phyloP scores from a whole-genome alignment of 2,113 vertebrate genomes.

The Opisthocomus hoazin region DNA sequence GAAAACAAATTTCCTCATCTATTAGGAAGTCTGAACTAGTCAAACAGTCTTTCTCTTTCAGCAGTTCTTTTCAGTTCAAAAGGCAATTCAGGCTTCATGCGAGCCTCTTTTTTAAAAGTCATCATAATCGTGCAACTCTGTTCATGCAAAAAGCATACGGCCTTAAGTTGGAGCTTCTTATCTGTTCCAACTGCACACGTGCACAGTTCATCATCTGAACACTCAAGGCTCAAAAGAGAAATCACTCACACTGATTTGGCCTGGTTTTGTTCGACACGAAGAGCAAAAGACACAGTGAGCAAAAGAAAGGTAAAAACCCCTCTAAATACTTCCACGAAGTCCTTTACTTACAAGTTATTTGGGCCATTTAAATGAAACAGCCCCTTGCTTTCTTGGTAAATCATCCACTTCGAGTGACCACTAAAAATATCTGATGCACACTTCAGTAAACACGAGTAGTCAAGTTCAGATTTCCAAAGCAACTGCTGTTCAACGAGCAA shows the following conservation, averaged over 20 bases:
- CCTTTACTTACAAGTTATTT: not conserved
- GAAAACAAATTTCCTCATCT: not conserved
- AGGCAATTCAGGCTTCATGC: conserved; percentile 43
- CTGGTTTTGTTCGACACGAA: not conserved
- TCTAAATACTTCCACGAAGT: not conserved
- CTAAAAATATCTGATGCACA: not conserved
- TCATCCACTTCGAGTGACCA: not conserved
- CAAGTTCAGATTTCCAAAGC: not conserved
- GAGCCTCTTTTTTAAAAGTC: conserved; percentile 18
- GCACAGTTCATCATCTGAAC: not conserved
- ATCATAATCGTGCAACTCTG: conserved; percentile 45
- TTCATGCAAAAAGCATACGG: conserved; percentile 56
- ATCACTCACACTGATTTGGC: not conserved
- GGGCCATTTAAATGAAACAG: not conserved
- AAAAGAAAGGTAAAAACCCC: not conserved
- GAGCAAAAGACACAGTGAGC: not conserved
- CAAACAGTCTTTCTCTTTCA: not conserved
- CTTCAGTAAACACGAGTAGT: not conserved
- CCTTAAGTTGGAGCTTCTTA: conserved; percentile 11
- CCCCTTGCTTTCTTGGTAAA: not conserved
- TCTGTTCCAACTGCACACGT: conserved; percentile 6
- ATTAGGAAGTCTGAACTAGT: conserved; percentile 5
- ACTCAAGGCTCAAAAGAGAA: not conserved
- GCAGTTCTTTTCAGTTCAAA: not conserved
- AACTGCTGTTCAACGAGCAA: not conserved